These are phyloP conservation scores for Tholera decimalis DNA, from an alignment of 2,888 invertebrate species.

Conservation along the genomic window DNA sequence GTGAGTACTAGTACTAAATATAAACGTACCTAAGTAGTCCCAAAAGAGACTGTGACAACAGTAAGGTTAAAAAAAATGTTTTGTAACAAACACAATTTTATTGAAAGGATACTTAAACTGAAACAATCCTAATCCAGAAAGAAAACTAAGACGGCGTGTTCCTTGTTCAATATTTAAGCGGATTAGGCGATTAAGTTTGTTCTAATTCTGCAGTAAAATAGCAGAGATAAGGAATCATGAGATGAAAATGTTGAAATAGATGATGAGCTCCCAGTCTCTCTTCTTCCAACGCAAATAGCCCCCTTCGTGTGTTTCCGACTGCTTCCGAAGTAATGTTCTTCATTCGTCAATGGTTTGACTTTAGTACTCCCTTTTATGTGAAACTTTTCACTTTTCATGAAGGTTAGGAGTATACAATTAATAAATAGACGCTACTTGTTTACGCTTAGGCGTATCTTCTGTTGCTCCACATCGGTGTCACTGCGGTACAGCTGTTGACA, in stretches of 20 bases:
- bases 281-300: constrained; percentile 66
- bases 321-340: constrained; percentile 54
- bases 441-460: too few species aligned
- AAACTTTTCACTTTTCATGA: too few species aligned
- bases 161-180: constrained; percentile 36
- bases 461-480: too few species aligned
- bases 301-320: constrained; percentile 67
- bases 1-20: neutral
- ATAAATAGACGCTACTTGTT: too few species aligned
- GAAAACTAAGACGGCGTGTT: constrained; percentile 34
- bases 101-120: constrained; percentile 2
- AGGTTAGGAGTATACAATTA: too few species aligned
- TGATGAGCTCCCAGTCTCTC: constrained; percentile 58
- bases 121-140: constrained; percentile 14
- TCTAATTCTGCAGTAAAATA: constrained; percentile 42
- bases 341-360: constrained; percentile 29
- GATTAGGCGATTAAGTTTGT: constrained; percentile 51
- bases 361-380: constrained; percentile 17
- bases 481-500: too few species aligned
- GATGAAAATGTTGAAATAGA: constrained; percentile 54
- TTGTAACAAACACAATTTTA: neutral
- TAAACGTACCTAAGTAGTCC: neutral
- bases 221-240: constrained; percentile 52
- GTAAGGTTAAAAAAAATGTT: neutral
- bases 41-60: neutral